Percentiles rank a stretch among this genome's conserved stretches.
These are phyloP conservation scores for Salvelinus fontinalis DNA, from an alignment of 2,113 vertebrate species.

Conservation along the genomic window DNA sequence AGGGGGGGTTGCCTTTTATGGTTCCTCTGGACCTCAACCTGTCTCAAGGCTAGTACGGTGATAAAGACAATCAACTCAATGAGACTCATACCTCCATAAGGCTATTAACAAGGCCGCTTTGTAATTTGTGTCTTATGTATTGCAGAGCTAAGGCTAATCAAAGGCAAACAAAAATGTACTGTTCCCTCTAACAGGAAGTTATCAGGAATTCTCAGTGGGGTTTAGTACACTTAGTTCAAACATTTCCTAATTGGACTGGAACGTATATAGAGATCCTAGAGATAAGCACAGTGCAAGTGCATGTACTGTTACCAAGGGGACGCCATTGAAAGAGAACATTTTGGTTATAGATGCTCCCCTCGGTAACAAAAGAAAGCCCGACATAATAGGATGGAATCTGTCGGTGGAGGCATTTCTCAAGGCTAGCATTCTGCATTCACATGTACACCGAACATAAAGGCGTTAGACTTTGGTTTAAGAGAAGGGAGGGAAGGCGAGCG, in stretches of 20 bases:
- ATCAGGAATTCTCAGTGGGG: too few species aligned
- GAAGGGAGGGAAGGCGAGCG: neutral
- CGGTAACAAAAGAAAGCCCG: slow-evolving; percentile 27
- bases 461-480: neutral
- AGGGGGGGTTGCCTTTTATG: slow-evolving; percentile 4
- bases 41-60: slow-evolving; percentile 32
- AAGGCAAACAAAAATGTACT: slow-evolving; percentile 30
- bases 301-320: slow-evolving; percentile 39
- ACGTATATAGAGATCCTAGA: neutral
- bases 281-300: slow-evolving; percentile 17
- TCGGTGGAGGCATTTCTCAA: slow-evolving; percentile 28
- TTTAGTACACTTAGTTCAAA: too few species aligned
- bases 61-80: slow-evolving; percentile 22
- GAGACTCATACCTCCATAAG: slow-evolving; percentile 17
- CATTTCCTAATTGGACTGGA: too few species aligned
- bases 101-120: slow-evolving; percentile 7
- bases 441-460: neutral
- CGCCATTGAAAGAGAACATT: slow-evolving; percentile 48
- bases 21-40: slow-evolving; percentile 29
- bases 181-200: neutral
- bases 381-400: too few species aligned
- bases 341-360: slow-evolving; percentile 66
- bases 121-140: slow-evolving; percentile 23
- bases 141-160: neutral
- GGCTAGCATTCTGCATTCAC: slow-evolving; percentile 47